These are phyloP conservation scores for Leptinotarsa undecemlineata DNA, from an alignment of 1,140 invertebrate genomes.

Conservation along the genomic window DNA sequence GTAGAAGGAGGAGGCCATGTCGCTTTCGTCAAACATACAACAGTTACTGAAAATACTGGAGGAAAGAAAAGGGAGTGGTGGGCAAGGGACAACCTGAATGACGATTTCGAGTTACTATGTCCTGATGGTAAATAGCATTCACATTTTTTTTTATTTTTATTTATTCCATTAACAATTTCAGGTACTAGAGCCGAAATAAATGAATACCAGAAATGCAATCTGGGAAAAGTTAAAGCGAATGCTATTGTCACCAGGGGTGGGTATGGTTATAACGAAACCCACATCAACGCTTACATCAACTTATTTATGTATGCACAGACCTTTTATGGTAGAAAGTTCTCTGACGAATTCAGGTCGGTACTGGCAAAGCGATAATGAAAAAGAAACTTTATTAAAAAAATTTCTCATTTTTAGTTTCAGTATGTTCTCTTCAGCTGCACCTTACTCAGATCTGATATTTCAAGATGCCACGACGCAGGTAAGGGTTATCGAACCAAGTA, in stretches of 20 bases:
- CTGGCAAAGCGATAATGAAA: neutral
- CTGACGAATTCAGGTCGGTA: constrained; percentile 78
- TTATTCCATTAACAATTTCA: constrained; percentile 46
- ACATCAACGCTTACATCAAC: constrained; percentile 83
- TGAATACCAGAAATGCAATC: constrained; percentile 84
- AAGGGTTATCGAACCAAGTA: constrained; percentile 65
- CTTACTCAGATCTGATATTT: constrained; percentile 87
- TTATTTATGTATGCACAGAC: constrained; percentile 89
- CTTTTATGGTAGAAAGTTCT: constrained; percentile 81
- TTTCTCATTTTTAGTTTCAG: constrained; percentile 70
- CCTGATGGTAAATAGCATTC: constrained; percentile 74
- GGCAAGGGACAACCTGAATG: constrained; percentile 87
- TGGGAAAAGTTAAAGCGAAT: constrained; percentile 89
- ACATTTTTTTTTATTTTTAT: neutral
- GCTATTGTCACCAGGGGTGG: constrained; percentile 86
- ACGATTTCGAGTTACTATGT: constrained; percentile 93
- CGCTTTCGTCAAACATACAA: constrained; percentile 92
- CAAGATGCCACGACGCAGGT: constrained; percentile 88
- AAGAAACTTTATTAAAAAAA: too few relatives aligned
- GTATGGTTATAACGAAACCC: constrained; percentile 73
- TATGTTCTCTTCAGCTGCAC: constrained; percentile 83
- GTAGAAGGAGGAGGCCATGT: constrained; percentile 94
- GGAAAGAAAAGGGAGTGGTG: constrained; percentile 88
- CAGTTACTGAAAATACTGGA: constrained; percentile 88
- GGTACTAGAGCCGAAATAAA: constrained; percentile 74